These are phyloP conservation scores for Gymnobelideus leadbeateri DNA, from an alignment of 2,113 vertebrate genomes.

Conservation along the genomic window DNA sequence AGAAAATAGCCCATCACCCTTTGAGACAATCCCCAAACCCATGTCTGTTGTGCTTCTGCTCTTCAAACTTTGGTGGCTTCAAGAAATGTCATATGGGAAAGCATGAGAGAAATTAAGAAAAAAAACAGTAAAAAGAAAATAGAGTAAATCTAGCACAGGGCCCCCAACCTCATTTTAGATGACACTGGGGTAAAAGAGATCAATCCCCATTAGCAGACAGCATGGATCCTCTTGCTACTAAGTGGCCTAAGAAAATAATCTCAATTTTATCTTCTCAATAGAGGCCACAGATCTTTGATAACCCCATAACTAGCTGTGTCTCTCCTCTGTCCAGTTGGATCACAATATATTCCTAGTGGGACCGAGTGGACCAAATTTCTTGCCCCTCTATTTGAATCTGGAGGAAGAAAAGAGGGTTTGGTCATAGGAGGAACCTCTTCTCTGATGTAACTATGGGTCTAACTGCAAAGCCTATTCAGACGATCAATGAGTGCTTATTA, in stretches of 20 bases:
- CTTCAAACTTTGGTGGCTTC: too few relatives aligned
- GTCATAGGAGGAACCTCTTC: background rate
- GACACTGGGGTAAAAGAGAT: conserved; percentile 73
- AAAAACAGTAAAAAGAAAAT: conserved; percentile 72
- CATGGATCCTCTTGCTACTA: conserved; percentile 61
- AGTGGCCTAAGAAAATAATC: conserved; percentile 69
- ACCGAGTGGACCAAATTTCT: background rate
- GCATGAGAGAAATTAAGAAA: conserved; percentile 75
- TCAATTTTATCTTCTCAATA: conserved; percentile 78
- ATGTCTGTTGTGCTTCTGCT: too few relatives aligned
- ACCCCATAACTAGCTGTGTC: conserved; percentile 70
- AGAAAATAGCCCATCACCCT: too few relatives aligned
- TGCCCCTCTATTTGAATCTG: background rate
- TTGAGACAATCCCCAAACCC: too few relatives aligned
- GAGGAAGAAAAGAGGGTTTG: background rate
- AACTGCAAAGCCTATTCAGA: background rate
- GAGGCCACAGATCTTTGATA: conserved; percentile 68
- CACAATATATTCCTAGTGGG: conserved; percentile 66
- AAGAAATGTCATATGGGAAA: too few relatives aligned
- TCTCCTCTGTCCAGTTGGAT: conserved; percentile 35
- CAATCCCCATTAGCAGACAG: conserved; percentile 76
- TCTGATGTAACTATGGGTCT: background rate
- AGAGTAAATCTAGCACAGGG: conserved; percentile 67
- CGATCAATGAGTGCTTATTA: background rate
- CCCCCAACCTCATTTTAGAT: conserved; percentile 73